These are phyloP conservation scores for Argyrosomus regius DNA, from an alignment of 2,797 vertebrate species.

Conservation along the genomic window DNA sequence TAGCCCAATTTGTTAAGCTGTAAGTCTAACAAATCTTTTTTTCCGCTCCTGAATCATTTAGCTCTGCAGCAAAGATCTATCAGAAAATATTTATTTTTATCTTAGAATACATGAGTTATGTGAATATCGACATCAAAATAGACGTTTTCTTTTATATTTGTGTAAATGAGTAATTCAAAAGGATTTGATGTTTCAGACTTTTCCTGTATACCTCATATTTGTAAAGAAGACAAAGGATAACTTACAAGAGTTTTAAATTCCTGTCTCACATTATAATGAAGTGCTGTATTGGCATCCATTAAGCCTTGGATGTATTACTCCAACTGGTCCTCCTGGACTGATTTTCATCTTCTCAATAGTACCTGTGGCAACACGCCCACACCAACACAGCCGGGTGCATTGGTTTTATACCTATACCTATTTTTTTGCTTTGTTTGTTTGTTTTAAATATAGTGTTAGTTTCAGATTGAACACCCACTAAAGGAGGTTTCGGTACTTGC, in stretches of 20 bases:
- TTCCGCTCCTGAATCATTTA: background rate
- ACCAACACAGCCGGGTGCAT: conserved; percentile 9
- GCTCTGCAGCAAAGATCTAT: background rate
- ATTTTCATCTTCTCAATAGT: conserved; percentile 41
- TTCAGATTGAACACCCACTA: conserved; percentile 37
- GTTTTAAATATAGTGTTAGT: conserved; percentile 26
- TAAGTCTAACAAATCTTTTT: background rate
- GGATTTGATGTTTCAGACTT: background rate
- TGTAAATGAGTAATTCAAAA: background rate
- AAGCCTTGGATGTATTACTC: conserved; percentile 11
- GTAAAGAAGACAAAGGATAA: background rate
- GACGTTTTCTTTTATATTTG: background rate
- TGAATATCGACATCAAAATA: background rate
- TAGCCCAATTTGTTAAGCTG: background rate
- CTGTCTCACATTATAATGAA: background rate
- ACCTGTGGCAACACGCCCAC: conserved; percentile 48
- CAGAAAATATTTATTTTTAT: background rate
- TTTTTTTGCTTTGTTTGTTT: background rate
- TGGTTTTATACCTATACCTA: no score
- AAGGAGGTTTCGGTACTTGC: conserved; percentile 25
- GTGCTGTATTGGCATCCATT: background rate
- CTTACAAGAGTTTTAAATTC: background rate
- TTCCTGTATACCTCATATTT: no score
- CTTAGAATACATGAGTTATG: background rate
- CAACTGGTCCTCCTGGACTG: conserved; percentile 23